Conservation (phyloP, 2,797 vertebrate species). For the Sebastes minor region DNA sequence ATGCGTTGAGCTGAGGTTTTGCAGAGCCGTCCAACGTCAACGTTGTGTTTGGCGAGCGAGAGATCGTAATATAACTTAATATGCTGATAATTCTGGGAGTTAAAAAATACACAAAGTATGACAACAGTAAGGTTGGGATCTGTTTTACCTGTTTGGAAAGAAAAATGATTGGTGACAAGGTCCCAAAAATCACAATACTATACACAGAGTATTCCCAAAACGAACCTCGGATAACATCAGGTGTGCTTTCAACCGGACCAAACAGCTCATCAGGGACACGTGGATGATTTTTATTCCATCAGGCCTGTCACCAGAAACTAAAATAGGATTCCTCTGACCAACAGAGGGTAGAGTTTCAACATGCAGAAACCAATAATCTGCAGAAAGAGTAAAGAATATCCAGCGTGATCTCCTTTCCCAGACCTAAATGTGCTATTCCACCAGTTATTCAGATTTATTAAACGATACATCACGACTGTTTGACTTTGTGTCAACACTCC, state of each 20-base stretch:
- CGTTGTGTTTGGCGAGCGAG: slow-evolving; percentile 54
- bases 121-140: slow-evolving; percentile 8
- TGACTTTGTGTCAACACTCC: slow-evolving; percentile 91
- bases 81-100: slow-evolving; percentile 54
- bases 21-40: slow-evolving; percentile 50
- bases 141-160: slow-evolving; percentile 8
- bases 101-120: slow-evolving; percentile 20
- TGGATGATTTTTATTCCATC: neutral
- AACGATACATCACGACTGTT: slow-evolving; percentile 93
- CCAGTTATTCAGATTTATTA: slow-evolving; percentile 92
- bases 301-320: neutral
- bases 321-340: neutral
- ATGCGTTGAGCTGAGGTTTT: slow-evolving; percentile 21
- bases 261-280: neutral
- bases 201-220: slow-evolving; percentile 10
- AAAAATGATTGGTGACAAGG: slow-evolving; percentile 4
- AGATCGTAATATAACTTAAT: slow-evolving; percentile 35
- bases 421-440: slow-evolving; percentile 37
- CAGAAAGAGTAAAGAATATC: slow-evolving; percentile 7
- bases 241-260: neutral
- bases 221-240: neutral
- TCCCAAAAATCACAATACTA: neutral
- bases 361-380: neutral
- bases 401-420: slow-evolving; percentile 43
- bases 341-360: slow-evolving; percentile 5